These are phyloP conservation scores for Thera obeliscata DNA, from an alignment of 2,888 invertebrate species.

Conservation along the genomic window DNA sequence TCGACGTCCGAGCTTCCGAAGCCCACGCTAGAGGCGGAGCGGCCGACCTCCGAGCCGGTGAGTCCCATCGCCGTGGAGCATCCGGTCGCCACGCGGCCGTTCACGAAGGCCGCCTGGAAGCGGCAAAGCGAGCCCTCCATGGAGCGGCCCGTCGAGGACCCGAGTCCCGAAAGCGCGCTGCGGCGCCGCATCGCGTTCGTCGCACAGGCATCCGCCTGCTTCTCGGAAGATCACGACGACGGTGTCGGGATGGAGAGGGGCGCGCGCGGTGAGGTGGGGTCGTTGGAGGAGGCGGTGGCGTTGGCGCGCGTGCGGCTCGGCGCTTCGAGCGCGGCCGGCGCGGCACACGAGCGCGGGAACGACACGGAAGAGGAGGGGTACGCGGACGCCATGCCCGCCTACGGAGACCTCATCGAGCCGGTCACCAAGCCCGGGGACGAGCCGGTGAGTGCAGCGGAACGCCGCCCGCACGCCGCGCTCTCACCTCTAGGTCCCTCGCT, in stretches of 20 bases:
- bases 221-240: conserved; percentile 81
- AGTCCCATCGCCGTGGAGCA: conserved; percentile 77
- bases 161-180: conserved; percentile 74
- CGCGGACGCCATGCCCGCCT: conserved; percentile 79
- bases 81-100: conserved; percentile 81
- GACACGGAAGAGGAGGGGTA: conserved; percentile 79
- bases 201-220: conserved; percentile 78
- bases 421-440: conserved; percentile 61
- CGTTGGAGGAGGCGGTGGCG: conserved; percentile 81
- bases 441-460: conserved; percentile 65
- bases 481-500: conserved; percentile 30
- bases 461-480: conserved; percentile 32
- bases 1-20: conserved; percentile 29
- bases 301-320: conserved; percentile 78
- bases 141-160: conserved; percentile 75
- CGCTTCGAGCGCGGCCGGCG: conserved; percentile 64
- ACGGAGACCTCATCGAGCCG: conserved; percentile 82
- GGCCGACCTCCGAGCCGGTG: conserved; percentile 50
- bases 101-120: conserved; percentile 83
- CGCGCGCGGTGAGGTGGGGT: conserved; percentile 63
- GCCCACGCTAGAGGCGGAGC: conserved; percentile 39
- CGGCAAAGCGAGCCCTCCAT: conserved; percentile 69
- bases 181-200: conserved; percentile 83
- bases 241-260: conserved; percentile 56
- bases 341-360: conserved; percentile 70